Evolutionary conservation across 2,888 invertebrate genomes (phyloP).

Genomic region (Cosmia pyralina): DNA sequence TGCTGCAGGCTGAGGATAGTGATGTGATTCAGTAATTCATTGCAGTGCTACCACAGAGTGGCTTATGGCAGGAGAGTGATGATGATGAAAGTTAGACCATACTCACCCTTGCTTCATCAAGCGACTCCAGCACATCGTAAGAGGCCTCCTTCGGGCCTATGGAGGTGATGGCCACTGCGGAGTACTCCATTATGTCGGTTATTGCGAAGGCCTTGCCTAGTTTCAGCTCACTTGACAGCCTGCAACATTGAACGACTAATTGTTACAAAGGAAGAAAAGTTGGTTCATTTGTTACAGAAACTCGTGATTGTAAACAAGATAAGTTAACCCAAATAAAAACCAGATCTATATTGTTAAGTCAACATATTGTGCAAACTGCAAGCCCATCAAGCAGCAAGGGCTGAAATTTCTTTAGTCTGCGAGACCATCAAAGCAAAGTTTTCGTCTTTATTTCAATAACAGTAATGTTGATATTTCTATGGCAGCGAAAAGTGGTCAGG

Average conservation of each 20-base stretch:
- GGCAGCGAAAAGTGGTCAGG: neutral
- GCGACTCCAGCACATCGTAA: slow-evolving; percentile 76
- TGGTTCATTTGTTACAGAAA: neutral
- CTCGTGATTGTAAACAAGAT: neutral
- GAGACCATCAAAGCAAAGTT: neutral
- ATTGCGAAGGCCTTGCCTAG: slow-evolving; percentile 80
- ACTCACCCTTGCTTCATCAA: slow-evolving; percentile 79
- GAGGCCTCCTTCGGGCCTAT: slow-evolving; percentile 76
- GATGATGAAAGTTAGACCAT: neutral
- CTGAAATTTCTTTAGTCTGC: neutral
- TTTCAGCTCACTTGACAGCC: slow-evolving; percentile 73
- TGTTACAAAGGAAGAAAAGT: neutral
- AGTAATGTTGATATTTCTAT: neutral
- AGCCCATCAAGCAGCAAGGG: neutral
- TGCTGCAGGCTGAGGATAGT: no score
- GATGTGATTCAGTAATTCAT: no score
- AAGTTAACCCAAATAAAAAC: neutral
- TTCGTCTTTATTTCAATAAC: neutral
- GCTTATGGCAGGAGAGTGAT: no score
- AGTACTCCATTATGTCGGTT: slow-evolving; percentile 76
- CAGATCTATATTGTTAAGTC: neutral
- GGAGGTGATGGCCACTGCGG: slow-evolving; percentile 78
- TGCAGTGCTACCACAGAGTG: no score
- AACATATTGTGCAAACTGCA: no score
- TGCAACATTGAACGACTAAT: slow-evolving; percentile 55